phyloP scores from a whole-genome alignment of 2,113 vertebrate genomes.

The Osmerus eperlanus region DNA sequence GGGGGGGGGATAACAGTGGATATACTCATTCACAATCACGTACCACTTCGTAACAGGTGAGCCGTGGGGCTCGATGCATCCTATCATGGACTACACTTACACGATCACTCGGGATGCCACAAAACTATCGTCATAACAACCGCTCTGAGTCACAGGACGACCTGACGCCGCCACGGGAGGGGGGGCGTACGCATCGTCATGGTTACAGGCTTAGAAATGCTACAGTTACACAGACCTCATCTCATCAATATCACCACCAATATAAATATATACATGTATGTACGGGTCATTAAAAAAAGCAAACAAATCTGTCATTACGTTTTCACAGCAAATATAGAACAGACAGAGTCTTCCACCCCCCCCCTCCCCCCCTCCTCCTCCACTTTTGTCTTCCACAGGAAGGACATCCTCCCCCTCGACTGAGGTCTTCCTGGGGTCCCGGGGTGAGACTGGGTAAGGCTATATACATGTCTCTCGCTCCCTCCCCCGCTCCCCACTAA shows the following conservation, averaged over 20 bases:
- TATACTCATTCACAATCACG: neutral
- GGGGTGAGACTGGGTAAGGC: slow-evolving; percentile 39
- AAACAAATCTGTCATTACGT: slow-evolving; percentile 20
- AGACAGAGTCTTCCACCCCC: slow-evolving; percentile 8
- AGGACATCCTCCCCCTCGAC: neutral
- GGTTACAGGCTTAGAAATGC: slow-evolving; percentile 22
- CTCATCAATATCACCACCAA: slow-evolving; percentile 26
- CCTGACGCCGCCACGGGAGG: slow-evolving; percentile 23
- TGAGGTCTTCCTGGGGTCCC: slow-evolving; percentile 12
- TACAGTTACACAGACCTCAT: slow-evolving; percentile 45
- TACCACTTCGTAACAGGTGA: neutral
- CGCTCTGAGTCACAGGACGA: slow-evolving; percentile 43
- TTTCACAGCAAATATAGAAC: slow-evolving; percentile 57
- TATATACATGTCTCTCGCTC: slow-evolving; percentile 45
- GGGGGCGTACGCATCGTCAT: slow-evolving; percentile 3
- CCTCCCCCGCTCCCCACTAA: neutral
- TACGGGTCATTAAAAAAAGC: slow-evolving; percentile 43
- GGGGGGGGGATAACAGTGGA: slow-evolving; percentile 13
- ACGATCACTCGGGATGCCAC: slow-evolving; percentile 41
- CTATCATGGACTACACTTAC: slow-evolving; percentile 38
- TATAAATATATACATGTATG: slow-evolving; percentile 65
- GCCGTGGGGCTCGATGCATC: slow-evolving; percentile 10
- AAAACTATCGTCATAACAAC: slow-evolving; percentile 51
- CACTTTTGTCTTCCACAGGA: neutral
- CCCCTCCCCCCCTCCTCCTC: too few species aligned